These are phyloP conservation scores for Onthophagus sagittarius DNA, from an alignment of 2,888 invertebrate genomes.

Conservation along the genomic window DNA sequence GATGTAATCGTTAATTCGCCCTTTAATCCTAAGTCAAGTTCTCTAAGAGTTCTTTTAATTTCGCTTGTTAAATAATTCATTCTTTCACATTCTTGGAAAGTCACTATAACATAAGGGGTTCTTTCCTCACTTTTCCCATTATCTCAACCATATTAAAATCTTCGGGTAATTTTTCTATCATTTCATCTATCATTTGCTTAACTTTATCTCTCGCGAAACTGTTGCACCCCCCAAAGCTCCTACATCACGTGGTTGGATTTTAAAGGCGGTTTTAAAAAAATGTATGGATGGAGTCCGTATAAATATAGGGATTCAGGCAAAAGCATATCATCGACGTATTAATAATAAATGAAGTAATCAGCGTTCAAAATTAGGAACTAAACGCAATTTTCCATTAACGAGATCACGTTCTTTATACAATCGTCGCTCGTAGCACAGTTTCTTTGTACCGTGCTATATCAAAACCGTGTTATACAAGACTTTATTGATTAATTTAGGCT, in stretches of 20 bases:
- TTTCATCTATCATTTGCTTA: constrained; percentile 91
- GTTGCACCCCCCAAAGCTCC: constrained; percentile 81
- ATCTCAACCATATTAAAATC: constrained; percentile 95
- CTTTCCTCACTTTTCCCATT: constrained; percentile 94
- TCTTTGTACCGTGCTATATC: too few species aligned
- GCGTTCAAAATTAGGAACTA: constrained; percentile 90
- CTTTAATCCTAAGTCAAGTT: constrained; percentile 90
- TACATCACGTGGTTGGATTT: constrained; percentile 93
- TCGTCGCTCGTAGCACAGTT: too few species aligned
- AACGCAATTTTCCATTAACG: constrained; percentile 87
- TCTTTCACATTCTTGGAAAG: constrained; percentile 92
- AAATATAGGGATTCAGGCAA: constrained; percentile 90
- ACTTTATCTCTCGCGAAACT: constrained; percentile 93
- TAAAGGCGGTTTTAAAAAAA: constrained; percentile 89
- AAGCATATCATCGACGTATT: constrained; percentile 89
- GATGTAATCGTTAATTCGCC: constrained; percentile 95
- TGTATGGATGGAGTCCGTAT: constrained; percentile 93
- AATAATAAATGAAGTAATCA: constrained; percentile 91
- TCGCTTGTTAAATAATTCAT: constrained; percentile 92
- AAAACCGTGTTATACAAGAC: too few species aligned
- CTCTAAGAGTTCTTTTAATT: constrained; percentile 84
- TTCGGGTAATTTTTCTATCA: constrained; percentile 90
- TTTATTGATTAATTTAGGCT: too few species aligned
- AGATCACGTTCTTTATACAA: constrained; percentile 89
- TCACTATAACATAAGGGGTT: constrained; percentile 94